These are phyloP conservation scores for Drosophila obscura DNA, from an alignment of 1,140 invertebrate genomes.

Conservation along the genomic window DNA sequence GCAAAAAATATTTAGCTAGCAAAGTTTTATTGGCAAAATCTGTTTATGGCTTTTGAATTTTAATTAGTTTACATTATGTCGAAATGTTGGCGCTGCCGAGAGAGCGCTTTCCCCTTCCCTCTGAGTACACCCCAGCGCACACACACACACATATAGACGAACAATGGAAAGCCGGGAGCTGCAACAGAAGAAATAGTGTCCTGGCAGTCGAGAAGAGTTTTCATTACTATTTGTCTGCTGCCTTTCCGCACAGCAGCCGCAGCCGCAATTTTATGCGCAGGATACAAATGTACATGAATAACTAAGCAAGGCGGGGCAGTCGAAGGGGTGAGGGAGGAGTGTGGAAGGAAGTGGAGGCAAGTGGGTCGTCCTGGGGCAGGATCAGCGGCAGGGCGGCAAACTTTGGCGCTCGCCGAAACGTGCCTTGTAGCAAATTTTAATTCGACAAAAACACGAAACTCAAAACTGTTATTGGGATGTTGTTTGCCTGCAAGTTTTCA, in stretches of 20 bases:
- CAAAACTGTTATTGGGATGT: constrained; percentile 75
- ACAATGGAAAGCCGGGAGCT: constrained; percentile 12
- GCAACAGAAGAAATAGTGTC: constrained; percentile 68
- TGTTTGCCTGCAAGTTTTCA: constrained; percentile 52
- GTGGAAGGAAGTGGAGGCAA: constrained; percentile 2
- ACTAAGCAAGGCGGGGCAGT: constrained; percentile 60
- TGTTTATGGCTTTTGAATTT: constrained; percentile 84
- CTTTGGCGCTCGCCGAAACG: constrained; percentile 72
- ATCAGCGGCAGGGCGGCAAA: constrained; percentile 57
- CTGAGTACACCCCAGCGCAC: constrained; percentile 18
- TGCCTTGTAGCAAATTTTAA: constrained; percentile 80
- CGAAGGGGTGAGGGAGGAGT: neutral
- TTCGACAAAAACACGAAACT: constrained; percentile 79
- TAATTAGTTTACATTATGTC: constrained; percentile 84
- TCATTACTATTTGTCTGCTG: constrained; percentile 83
- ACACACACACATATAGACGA: constrained; percentile 15
- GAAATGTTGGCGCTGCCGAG: constrained; percentile 69
- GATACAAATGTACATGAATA: constrained; percentile 82
- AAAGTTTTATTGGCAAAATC: constrained; percentile 84
- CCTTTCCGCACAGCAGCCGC: constrained; percentile 83
- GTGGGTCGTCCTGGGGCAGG: constrained; percentile 32
- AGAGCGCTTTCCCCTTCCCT: neutral
- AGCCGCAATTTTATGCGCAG: constrained; percentile 82
- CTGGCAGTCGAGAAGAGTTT: constrained; percentile 69
- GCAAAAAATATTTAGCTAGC: constrained; percentile 80